phyloP scores from a whole-genome alignment of 2,113 vertebrate genomes.

The Notothenia coriiceps region DNA sequence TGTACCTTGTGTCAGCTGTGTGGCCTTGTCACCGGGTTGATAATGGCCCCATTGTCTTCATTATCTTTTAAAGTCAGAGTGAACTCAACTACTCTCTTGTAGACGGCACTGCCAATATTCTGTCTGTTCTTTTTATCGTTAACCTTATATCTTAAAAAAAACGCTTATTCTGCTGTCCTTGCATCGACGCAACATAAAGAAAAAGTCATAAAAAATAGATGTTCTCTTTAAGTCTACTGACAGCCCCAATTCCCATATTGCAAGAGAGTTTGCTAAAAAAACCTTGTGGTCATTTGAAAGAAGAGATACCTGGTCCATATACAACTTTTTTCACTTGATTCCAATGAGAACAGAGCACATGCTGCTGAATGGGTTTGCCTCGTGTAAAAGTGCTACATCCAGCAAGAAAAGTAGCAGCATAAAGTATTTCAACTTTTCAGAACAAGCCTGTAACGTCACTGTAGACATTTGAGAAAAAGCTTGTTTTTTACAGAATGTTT shows the following conservation, averaged over 20 bases:
- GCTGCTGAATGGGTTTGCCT: too few relatives aligned
- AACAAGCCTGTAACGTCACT: too few relatives aligned
- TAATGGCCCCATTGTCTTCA: conserved; percentile 39
- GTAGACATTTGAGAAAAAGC: too few relatives aligned
- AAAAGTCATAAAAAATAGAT: too few relatives aligned
- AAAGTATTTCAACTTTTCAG: too few relatives aligned
- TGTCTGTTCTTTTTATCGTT: not conserved
- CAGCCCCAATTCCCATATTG: not conserved
- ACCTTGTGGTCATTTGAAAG: not conserved
- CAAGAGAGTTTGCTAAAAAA: not conserved
- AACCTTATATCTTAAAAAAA: not conserved
- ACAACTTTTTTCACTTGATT: too few relatives aligned
- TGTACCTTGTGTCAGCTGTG: conserved; percentile 17
- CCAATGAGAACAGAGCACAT: too few relatives aligned
- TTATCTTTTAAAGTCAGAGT: conserved; percentile 44
- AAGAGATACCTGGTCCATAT: too few relatives aligned
- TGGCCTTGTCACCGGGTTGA: conserved; percentile 27
- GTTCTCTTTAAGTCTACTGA: not conserved
- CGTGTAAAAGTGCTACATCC: too few relatives aligned
- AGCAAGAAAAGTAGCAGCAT: too few relatives aligned
- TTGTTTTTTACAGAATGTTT: too few relatives aligned
- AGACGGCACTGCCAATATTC: not conserved
- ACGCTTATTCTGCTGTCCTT: not conserved
- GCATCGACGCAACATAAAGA: not conserved
- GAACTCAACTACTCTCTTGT: conserved; percentile 12